These are phyloP conservation scores for Hapalemur alaotrensis DNA, from an alignment of 2,797 vertebrate genomes.

Conservation along the genomic window DNA sequence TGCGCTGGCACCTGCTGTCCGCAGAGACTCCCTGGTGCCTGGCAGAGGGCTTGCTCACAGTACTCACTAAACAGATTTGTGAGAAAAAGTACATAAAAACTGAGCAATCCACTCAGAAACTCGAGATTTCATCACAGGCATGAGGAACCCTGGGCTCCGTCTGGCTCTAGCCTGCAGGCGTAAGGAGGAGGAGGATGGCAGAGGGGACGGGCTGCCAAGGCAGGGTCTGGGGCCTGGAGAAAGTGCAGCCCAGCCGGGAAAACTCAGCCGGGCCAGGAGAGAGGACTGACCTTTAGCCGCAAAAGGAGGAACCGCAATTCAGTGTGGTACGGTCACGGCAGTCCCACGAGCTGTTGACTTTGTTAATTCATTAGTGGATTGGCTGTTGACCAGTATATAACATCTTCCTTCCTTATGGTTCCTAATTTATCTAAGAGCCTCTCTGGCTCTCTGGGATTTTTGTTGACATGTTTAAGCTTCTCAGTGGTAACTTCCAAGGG, in stretches of 20 bases:
- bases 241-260: not conserved
- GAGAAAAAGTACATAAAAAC: not conserved
- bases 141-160: not conserved
- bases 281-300: not conserved
- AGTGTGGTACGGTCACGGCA: not conserved
- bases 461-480: not conserved
- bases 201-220: not conserved
- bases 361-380: not conserved
- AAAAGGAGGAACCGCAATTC: not conserved
- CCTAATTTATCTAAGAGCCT: slow-evolving; percentile 16
- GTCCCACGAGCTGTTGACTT: not conserved
- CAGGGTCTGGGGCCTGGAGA: not conserved
- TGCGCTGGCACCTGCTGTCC: not conserved
- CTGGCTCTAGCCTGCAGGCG: not conserved
- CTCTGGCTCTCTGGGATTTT: slow-evolving; percentile 8
- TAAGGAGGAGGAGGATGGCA: not conserved
- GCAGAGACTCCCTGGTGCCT: not conserved
- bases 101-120: not conserved
- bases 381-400: not conserved
- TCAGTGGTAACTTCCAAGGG: not conserved
- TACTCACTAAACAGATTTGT: not conserved
- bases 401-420: not conserved
- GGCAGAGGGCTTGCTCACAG: not conserved
- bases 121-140: not conserved
- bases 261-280: not conserved